Conservation (phyloP, 2,888 invertebrate species). For the Orthosia gracilis region DNA sequence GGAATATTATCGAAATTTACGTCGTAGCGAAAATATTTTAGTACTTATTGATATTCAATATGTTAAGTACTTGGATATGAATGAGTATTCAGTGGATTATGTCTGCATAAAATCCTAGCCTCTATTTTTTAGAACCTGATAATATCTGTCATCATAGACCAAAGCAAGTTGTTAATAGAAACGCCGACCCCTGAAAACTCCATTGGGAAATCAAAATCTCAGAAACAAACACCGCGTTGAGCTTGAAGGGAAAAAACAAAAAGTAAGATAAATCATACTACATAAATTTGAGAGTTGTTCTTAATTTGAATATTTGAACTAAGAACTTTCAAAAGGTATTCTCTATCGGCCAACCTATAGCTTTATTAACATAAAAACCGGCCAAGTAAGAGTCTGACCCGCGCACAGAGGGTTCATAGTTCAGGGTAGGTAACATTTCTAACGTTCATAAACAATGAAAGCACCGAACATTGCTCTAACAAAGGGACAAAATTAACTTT, state of each 20-base stretch:
- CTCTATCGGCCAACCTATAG: too few relatives aligned
- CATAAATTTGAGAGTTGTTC: neutral
- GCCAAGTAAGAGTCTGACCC: too few relatives aligned
- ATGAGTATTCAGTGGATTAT: neutral
- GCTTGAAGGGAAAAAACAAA: conserved; percentile 19
- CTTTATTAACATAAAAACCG: too few relatives aligned
- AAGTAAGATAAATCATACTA: conserved; percentile 8
- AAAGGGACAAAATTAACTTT: too few relatives aligned
- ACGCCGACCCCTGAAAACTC: conserved; percentile 6
- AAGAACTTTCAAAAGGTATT: neutral
- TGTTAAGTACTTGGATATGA: neutral
- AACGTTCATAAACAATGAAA: too few relatives aligned
- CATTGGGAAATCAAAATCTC: conserved; percentile 46
- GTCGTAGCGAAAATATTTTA: neutral
- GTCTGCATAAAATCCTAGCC: neutral
- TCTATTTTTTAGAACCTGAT: neutral
- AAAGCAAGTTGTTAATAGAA: conserved; percentile 16
- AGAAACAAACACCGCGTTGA: conserved; percentile 7
- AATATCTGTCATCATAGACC: conserved; percentile 2
- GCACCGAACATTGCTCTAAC: too few relatives aligned
- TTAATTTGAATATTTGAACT: conserved; percentile 7
- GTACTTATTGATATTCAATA: neutral
- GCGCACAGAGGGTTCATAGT: too few relatives aligned
- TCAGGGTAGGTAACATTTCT: too few relatives aligned
- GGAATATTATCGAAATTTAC: neutral